Evolutionary conservation across 2,797 vertebrate genomes (phyloP).

Genomic region (Lagodon rhomboides): DNA sequence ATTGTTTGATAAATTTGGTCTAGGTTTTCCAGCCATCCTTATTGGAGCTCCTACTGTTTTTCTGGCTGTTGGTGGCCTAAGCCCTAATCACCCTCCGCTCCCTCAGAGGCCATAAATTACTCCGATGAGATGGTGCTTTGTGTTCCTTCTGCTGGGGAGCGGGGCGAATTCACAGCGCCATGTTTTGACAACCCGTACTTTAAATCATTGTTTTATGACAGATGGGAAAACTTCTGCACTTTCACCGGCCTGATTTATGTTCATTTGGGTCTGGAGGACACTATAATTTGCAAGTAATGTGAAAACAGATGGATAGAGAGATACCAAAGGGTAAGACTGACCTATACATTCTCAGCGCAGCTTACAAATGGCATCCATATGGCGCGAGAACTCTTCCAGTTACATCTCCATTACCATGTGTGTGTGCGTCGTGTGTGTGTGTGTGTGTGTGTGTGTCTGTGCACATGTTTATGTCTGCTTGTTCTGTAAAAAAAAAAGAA

Average conservation of each 20-base stretch:
- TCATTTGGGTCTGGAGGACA: constrained; percentile 97
- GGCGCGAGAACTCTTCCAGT: constrained; percentile 83
- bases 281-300: constrained; percentile 97
- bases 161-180: constrained; percentile 90
- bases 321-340: constrained; percentile 92
- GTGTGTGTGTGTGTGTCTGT: constrained; percentile 29
- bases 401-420: constrained; percentile 85
- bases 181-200: constrained; percentile 97
- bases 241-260: constrained; percentile 97
- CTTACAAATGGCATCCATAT: constrained; percentile 99
- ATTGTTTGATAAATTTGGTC: constrained; percentile 97
- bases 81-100: constrained; percentile 96
- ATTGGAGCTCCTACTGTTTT: constrained; percentile 99
- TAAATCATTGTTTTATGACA: constrained; percentile 99
- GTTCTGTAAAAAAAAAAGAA: constrained; percentile 22
- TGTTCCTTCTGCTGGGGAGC: constrained; percentile 93
- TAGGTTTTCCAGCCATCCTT: constrained; percentile 96
- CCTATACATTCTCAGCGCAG: constrained; percentile 89
- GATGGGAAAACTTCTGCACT: constrained; percentile 96
- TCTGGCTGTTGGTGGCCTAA: constrained; percentile 99
- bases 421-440: constrained; percentile 22
- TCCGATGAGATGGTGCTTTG: constrained; percentile 97
- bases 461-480: constrained; percentile 31
- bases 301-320: constrained; percentile 99
- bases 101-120: constrained; percentile 99